Conservation (phyloP, 35 echinoderm and acorn worm species). For the Ophioderma brevispina region DNA sequence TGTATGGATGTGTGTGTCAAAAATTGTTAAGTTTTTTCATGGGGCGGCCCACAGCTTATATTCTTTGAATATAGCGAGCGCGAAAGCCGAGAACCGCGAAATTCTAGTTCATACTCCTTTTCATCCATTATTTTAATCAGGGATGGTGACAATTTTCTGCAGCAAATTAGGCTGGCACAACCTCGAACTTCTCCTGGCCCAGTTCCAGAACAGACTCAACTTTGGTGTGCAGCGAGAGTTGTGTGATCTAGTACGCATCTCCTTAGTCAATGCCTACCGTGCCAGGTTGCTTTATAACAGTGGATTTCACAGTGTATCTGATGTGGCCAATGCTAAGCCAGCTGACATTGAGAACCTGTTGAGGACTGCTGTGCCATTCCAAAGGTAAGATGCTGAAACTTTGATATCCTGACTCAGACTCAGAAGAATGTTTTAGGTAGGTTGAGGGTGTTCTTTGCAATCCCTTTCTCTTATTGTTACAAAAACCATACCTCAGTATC, state of each 20-base stretch:
- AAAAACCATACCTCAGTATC: too few relatives aligned
- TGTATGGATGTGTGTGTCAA: too few relatives aligned
- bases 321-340: constrained; percentile 72
- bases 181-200: constrained; percentile 85
- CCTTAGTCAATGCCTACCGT: constrained; percentile 91
- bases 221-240: constrained; percentile 97
- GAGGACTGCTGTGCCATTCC: constrained; percentile 86
- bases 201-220: constrained; percentile 92
- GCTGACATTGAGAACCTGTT: constrained; percentile 69
- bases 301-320: constrained; percentile 66
- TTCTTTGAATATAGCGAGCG: too few relatives aligned
- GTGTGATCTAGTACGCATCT: constrained; percentile 87
- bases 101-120: too few relatives aligned
- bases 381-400: constrained; percentile 76
- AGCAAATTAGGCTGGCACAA: constrained; percentile 94
- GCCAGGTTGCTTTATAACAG: constrained; percentile 86
- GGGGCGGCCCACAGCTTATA: too few relatives aligned
- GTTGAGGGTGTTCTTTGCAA: too few relatives aligned
- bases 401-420: too few relatives aligned
- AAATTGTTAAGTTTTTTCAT: too few relatives aligned
- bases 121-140: constrained; percentile 27
- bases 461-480: too few relatives aligned
- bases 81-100: too few relatives aligned
- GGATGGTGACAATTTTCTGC: constrained; percentile 98
- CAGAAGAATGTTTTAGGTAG: too few relatives aligned